phyloP scores from a whole-genome alignment of 2,113 vertebrate genomes.

The Carlito syrichta region DNA sequence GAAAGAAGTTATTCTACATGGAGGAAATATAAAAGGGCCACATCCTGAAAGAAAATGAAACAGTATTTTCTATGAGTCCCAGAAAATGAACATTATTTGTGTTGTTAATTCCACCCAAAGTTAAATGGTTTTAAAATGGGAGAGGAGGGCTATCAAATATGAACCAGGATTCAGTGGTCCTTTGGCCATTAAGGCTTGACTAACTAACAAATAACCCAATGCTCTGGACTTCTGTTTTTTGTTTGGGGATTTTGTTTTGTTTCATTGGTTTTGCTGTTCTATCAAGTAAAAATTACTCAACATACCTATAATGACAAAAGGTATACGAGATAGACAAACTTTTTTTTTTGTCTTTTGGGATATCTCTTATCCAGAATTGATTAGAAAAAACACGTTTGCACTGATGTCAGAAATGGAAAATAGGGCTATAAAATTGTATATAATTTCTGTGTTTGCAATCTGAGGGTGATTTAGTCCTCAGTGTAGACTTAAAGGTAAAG shows the following conservation, averaged over 20 bases:
- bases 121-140: not conserved
- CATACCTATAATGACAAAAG: not conserved
- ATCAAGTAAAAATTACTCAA: not conserved
- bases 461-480: not conserved
- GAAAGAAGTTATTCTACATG: not conserved
- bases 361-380: not conserved
- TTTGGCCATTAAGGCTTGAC: not conserved
- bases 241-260: not conserved
- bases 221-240: not conserved
- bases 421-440: not conserved
- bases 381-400: not conserved
- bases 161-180: not conserved
- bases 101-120: not conserved
- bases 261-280: not conserved
- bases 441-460: not conserved
- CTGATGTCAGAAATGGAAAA: not conserved
- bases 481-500: not conserved
- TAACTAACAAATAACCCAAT: not conserved
- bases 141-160: not conserved
- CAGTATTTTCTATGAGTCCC: not conserved
- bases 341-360: not conserved
- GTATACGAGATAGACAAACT: not conserved
- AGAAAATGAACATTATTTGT: not conserved
- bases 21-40: not conserved
- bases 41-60: not conserved